Conservation (phyloP, 2,888 invertebrate genomes). For the Melitaea athalia region DNA sequence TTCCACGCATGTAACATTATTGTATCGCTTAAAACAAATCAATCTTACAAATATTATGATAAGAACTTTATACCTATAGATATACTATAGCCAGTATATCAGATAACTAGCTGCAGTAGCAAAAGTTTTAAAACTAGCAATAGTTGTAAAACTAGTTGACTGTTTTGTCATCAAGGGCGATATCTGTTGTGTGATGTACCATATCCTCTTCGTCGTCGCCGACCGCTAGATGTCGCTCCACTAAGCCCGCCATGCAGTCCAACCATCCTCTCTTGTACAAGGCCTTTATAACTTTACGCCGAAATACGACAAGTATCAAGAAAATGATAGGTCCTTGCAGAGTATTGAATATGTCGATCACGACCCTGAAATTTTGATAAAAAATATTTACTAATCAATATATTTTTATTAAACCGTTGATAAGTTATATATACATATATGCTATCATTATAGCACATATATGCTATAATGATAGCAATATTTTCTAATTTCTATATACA, state of each 20-base stretch:
- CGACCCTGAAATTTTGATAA: conserved; percentile 67
- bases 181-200: conserved; percentile 61
- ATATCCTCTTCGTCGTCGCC: conserved; percentile 77
- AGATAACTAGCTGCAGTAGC: no score
- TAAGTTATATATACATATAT: background rate
- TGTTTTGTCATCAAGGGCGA: conserved; percentile 56
- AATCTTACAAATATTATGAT: no score
- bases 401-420: background rate
- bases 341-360: conserved; percentile 82
- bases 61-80: no score
- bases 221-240: conserved; percentile 59
- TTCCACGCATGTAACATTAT: no score
- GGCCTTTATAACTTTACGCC: conserved; percentile 75
- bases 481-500: no score
- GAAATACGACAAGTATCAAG: conserved; percentile 81
- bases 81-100: no score
- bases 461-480: no score
- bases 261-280: conserved; percentile 59
- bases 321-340: conserved; percentile 85
- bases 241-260: conserved; percentile 54
- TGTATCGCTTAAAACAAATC: no score
- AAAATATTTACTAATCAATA: background rate
- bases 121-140: no score
- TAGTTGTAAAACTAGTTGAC: conserved; percentile 1
- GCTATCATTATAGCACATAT: no score